Percentiles rank a stretch among this genome's conserved stretches.
These are phyloP conservation scores for Callinectes sapidus DNA, from an alignment of 2,888 invertebrate species.

Conservation along the genomic window DNA sequence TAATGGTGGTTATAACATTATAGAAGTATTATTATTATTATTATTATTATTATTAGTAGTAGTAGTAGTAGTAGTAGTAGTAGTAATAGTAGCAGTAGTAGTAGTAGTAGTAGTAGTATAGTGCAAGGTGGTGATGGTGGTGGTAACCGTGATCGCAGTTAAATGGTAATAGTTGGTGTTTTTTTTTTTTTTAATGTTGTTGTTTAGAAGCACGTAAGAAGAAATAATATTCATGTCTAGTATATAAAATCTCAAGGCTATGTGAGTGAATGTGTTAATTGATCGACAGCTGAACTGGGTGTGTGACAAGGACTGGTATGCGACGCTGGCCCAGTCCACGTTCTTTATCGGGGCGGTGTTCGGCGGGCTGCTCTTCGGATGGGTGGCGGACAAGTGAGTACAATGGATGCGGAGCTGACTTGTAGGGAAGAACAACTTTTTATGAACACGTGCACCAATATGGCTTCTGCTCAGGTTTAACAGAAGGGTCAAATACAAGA, in stretches of 20 bases:
- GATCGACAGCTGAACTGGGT: slow-evolving; percentile 86
- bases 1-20: too few relatives aligned
- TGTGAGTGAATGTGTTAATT: neutral
- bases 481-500: too few relatives aligned
- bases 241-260: neutral
- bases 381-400: slow-evolving; percentile 85
- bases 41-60: too few relatives aligned
- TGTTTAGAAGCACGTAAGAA: neutral
- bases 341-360: slow-evolving; percentile 87
- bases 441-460: neutral
- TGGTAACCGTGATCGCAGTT: neutral
- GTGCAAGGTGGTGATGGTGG: neutral
- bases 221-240: too few relatives aligned
- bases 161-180: neutral
- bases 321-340: slow-evolving; percentile 84
- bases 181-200: neutral
- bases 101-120: too few relatives aligned
- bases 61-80: too few relatives aligned
- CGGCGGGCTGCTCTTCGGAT: slow-evolving; percentile 89
- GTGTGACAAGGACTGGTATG: slow-evolving; percentile 84
- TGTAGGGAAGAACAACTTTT: neutral
- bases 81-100: too few relatives aligned
- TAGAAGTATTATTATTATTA: too few relatives aligned
- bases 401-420: neutral
- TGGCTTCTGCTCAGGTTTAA: too few relatives aligned